These are phyloP conservation scores for Macrophya alboannulata DNA, from an alignment of 2,888 invertebrate genomes.

Conservation along the genomic window DNA sequence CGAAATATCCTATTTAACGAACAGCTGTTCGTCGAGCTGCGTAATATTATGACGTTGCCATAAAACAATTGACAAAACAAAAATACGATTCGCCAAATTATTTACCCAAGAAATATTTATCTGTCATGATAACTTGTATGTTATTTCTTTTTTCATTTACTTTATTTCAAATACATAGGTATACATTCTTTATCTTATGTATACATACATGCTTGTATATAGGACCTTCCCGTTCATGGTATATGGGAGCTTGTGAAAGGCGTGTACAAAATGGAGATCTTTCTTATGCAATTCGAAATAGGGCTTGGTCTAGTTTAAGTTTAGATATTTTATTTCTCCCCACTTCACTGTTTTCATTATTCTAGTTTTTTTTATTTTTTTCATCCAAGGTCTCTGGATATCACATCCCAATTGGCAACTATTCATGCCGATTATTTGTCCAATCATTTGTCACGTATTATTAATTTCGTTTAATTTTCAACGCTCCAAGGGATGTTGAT, in stretches of 20 bases:
- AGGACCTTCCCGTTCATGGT: not conserved
- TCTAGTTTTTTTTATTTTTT: not conserved
- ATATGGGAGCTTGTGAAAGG: conserved; percentile 37
- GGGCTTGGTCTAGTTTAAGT: conserved; percentile 42
- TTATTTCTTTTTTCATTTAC: not conserved
- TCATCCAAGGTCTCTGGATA: not conserved
- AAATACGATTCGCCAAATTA: not conserved
- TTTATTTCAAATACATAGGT: not conserved
- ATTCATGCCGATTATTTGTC: not conserved
- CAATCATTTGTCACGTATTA: not conserved
- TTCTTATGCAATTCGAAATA: conserved; percentile 41
- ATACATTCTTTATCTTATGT: not conserved
- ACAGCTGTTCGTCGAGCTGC: conserved; percentile 41
- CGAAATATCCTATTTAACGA: conserved; percentile 21
- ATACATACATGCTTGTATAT: not conserved
- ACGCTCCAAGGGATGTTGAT: not conserved
- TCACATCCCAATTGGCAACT: not conserved
- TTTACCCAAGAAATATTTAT: not conserved
- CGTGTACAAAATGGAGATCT: conserved; percentile 52
- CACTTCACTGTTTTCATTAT: not conserved
- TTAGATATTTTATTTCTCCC: not conserved
- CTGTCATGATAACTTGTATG: not conserved
- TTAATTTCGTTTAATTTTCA: not conserved
- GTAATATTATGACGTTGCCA: conserved; percentile 12
- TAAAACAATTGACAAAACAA: not conserved